These are phyloP conservation scores for Acinonyx jubatus DNA, from an alignment of 2,113 vertebrate genomes.

Conservation along the genomic window DNA sequence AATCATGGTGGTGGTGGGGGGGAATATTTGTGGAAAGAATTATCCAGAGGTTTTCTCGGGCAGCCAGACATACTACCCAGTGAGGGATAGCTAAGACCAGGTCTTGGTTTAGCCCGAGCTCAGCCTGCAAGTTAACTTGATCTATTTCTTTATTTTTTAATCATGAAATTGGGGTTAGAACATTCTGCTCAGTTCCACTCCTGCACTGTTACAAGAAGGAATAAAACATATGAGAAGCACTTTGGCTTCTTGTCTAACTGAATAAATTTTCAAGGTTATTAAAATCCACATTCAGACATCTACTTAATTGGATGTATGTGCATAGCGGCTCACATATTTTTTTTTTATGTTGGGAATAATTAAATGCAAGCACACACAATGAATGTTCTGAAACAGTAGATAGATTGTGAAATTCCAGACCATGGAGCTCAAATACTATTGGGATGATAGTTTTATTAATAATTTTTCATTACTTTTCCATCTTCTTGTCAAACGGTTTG, in stretches of 20 bases:
- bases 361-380: conserved; percentile 50
- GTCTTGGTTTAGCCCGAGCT: not conserved
- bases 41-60: not conserved
- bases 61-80: not conserved
- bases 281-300: conserved; percentile 70
- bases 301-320: conserved; percentile 75
- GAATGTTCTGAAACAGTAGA: not conserved
- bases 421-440: not conserved
- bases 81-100: not conserved
- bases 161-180: not conserved
- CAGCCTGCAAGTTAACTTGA: conserved; percentile 21
- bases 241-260: conserved; percentile 49
- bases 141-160: conserved; percentile 21
- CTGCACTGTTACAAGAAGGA: not conserved
- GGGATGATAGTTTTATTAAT: conserved; percentile 71
- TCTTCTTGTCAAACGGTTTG: conserved; percentile 66
- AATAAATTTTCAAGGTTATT: conserved; percentile 76
- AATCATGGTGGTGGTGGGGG: not conserved
- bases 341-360: conserved; percentile 60
- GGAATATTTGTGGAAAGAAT: not conserved
- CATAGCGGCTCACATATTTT: conserved; percentile 27
- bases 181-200: not conserved
- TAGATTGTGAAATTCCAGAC: conserved; percentile 51
- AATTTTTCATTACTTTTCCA: conserved; percentile 69
- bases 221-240: conserved; percentile 49